Evolutionary conservation across 2,113 vertebrate species (phyloP).

Genomic region (Oostethus manadensis): DNA sequence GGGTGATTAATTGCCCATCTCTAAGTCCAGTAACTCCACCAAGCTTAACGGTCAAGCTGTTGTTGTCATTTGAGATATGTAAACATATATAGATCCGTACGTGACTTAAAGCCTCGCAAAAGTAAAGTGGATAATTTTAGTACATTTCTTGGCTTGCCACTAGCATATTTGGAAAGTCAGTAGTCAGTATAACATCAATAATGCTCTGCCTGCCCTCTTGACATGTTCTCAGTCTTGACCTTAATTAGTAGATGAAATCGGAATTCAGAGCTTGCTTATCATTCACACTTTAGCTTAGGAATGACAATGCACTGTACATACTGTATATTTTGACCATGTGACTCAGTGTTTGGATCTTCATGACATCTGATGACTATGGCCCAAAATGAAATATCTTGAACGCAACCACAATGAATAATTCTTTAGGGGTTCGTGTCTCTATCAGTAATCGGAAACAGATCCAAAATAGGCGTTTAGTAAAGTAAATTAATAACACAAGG

Average conservation of each 20-base stretch:
- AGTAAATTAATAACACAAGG: too few relatives aligned
- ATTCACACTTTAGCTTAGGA: slow-evolving; percentile 18
- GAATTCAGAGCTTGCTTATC: slow-evolving; percentile 28
- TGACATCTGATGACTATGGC: background rate
- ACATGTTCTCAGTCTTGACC: slow-evolving; percentile 46
- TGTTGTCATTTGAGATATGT: slow-evolving; percentile 14
- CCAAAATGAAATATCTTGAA: background rate
- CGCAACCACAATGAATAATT: too few relatives aligned
- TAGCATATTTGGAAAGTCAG: slow-evolving; percentile 29
- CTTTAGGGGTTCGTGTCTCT: too few relatives aligned
- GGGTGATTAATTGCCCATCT: background rate
- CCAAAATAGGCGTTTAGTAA: too few relatives aligned
- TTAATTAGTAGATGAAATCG: slow-evolving; percentile 56
- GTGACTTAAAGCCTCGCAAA: background rate
- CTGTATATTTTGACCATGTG: slow-evolving; percentile 1
- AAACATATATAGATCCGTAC: slow-evolving; percentile 14
- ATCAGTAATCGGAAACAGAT: too few relatives aligned
- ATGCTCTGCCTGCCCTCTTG: slow-evolving; percentile 21
- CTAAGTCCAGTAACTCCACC: background rate
- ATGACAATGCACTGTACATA: slow-evolving; percentile 4
- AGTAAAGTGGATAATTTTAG: slow-evolving; percentile 8
- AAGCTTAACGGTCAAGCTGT: slow-evolving; percentile 3
- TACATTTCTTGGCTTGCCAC: slow-evolving; percentile 14
- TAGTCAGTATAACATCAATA: slow-evolving; percentile 10
- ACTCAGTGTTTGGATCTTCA: background rate